Evolutionary conservation across 2,113 vertebrate species (phyloP).

Genomic region (Elaphurus davidianus): DNA sequence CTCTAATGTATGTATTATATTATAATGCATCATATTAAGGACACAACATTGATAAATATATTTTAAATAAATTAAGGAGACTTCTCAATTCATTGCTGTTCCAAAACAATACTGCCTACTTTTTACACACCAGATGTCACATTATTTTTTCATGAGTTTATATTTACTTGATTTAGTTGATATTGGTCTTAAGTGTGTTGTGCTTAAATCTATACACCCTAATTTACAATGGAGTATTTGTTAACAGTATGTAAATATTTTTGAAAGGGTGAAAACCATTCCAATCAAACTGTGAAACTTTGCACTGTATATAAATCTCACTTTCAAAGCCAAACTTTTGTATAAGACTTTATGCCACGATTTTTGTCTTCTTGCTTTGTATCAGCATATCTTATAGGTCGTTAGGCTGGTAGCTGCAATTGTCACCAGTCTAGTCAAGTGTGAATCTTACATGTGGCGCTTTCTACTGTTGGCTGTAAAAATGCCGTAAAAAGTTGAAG

Average conservation of each 20-base stretch:
- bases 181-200: not conserved
- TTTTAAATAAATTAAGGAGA: not conserved
- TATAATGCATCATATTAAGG: not conserved
- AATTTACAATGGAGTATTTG: not conserved
- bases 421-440: slow-evolving; percentile 58
- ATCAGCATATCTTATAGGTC: not conserved
- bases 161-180: not conserved
- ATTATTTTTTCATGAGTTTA: slow-evolving; percentile 23
- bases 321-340: not conserved
- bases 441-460: slow-evolving; percentile 57
- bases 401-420: not conserved
- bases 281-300: slow-evolving; percentile 10
- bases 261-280: not conserved
- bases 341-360: not conserved
- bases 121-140: not conserved
- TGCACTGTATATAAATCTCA: not conserved
- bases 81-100: not conserved
- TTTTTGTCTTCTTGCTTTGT: not conserved
- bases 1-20: not conserved
- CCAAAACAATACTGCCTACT: not conserved
- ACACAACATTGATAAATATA: not conserved
- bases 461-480: slow-evolving; percentile 48
- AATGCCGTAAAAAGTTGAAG: slow-evolving; percentile 17
- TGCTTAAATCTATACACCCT: not conserved
- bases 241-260: slow-evolving; percentile 32